phyloP scores from a whole-genome alignment of 1,140 invertebrate genomes.

The Temnothorax curvispinosus region DNA sequence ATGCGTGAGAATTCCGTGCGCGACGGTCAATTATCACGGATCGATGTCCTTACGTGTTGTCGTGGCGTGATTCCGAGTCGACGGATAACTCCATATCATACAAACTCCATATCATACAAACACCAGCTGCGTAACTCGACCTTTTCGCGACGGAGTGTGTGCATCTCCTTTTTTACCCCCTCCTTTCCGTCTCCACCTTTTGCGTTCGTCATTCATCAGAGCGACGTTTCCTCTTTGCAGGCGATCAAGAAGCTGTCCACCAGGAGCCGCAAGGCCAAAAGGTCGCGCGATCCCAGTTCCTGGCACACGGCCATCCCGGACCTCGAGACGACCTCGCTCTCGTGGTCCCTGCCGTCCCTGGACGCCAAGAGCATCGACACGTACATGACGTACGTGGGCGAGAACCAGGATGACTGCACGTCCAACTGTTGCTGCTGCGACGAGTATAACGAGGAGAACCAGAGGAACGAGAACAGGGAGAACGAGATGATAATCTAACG shows the following conservation, averaged over 20 bases:
- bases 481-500: conserved; percentile 84
- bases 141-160: background rate
- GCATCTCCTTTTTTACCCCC: background rate
- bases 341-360: conserved; percentile 81
- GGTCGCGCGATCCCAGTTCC: conserved; percentile 67
- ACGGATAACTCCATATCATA: conserved; percentile 25
- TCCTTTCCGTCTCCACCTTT: background rate
- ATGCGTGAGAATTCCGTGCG: background rate
- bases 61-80: background rate
- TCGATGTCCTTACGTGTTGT: conserved; percentile 18
- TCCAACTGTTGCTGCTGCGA: conserved; percentile 80
- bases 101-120: too few species aligned
- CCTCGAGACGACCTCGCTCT: conserved; percentile 77
- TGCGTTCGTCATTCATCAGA: background rate
- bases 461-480: conserved; percentile 82
- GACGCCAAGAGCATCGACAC: conserved; percentile 83
- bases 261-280: conserved; percentile 71
- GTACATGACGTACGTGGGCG: conserved; percentile 81
- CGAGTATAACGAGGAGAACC: conserved; percentile 82
- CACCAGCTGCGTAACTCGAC: background rate
- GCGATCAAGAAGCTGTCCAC: conserved; percentile 81
- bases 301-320: conserved; percentile 75
- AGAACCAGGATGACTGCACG: conserved; percentile 73
- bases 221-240: conserved; percentile 61
- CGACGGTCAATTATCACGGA: conserved; percentile 20